These are phyloP conservation scores for Sminthurinus aureus DNA, from an alignment of 2,888 invertebrate genomes.

Conservation along the genomic window DNA sequence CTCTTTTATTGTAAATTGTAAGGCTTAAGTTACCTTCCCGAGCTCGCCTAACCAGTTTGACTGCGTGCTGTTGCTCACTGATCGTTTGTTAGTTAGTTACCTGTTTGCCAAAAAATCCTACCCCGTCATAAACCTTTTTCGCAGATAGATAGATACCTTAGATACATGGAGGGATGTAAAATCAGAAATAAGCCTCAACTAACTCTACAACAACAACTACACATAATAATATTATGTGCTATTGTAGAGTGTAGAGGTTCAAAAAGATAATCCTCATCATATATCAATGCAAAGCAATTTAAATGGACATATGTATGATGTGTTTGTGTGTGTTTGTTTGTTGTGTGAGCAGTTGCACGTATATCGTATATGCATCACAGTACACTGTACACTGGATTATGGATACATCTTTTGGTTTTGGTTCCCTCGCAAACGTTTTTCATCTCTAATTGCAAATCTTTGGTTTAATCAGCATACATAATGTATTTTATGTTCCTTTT, in stretches of 20 bases:
- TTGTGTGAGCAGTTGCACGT: not conserved
- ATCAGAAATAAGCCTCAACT: too few relatives aligned
- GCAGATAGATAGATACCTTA: not conserved
- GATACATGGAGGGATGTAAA: too few relatives aligned
- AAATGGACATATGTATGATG: too few relatives aligned
- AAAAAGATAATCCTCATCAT: too few relatives aligned
- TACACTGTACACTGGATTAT: too few relatives aligned
- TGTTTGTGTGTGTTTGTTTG: too few relatives aligned
- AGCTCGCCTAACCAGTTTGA: conserved; percentile 37
- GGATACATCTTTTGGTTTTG: too few relatives aligned
- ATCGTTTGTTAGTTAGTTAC: conserved; percentile 20
- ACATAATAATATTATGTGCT: too few relatives aligned
- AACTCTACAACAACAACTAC: too few relatives aligned
- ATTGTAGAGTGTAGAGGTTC: too few relatives aligned
- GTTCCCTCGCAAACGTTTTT: conserved; percentile 14
- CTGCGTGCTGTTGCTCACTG: conserved; percentile 18
- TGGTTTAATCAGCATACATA: conserved; percentile 11
- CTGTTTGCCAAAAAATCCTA: conserved; percentile 28
- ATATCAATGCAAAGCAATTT: too few relatives aligned
- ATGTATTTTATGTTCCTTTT: not conserved
- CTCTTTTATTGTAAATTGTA: conserved; percentile 28
- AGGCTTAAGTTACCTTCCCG: conserved; percentile 16
- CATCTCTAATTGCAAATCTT: conserved; percentile 14
- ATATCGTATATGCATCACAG: not conserved
- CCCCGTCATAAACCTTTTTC: not conserved